Base-by-base conservation (phyloP, 2,113 vertebrate genomes). In the Myrmophylax atrothorax region DNA sequence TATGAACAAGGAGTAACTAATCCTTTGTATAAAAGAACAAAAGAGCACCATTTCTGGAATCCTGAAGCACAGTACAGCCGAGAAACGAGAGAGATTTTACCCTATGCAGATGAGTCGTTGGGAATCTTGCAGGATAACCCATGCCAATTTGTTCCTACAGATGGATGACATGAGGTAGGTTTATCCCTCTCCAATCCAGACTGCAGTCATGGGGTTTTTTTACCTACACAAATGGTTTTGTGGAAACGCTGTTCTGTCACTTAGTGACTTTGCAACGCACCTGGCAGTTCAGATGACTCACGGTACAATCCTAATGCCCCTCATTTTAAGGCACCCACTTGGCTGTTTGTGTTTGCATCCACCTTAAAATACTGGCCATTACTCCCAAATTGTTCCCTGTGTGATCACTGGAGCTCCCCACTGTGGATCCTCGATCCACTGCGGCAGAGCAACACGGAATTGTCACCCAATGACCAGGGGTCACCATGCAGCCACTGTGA, bases 31-130 rank as follows among this genome's bases (percentile, higher is more conserved):
- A 96, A 98, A 98, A 98, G 97, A 83, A 60, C 93, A 89, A 87
- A 68, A 76, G 96, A 99, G 98, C 98, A 98, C 98, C 98, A 94
- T 97, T 98, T 96, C 97, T 97, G 98, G 98, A 97, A 98, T 98
- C 98, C 97, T 98, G 98, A 98, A 97, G 95, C 97, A 97, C 94
- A 95, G 92, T 52, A 93, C 77, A 93, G 93, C 96, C 91, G 91
- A 96, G 91, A 94, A 96, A 95, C 29, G 29, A 90, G 89, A 77
- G 90, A 87, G 68, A 83, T 68, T 96, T 93, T 86, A 94, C 96
- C 96, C 0, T 80, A 90, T 35, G 88, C 94, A 92, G 91, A 89
- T 29, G 22, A 93, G 79, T 86, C 12, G 15, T 58, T 15, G 23
- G 87, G 78, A 96, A 88, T 67, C 74, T 63, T 60, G 26, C 52